phyloP scores from a whole-genome alignment of 2,797 vertebrate species.

The Cuniculus paca region DNA sequence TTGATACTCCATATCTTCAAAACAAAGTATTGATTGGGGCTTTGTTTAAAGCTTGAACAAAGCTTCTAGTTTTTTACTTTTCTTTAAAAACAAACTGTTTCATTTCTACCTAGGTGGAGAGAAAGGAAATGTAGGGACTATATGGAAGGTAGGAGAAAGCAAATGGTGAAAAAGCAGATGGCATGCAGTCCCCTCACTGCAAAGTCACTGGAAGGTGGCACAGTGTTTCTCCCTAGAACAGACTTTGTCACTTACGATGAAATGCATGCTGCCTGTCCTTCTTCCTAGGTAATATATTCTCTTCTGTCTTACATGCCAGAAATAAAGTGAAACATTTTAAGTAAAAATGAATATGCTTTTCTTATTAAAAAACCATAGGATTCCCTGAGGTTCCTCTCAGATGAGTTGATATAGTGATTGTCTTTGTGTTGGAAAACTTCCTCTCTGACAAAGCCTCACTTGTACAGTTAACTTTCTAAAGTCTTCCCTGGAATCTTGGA shows the following conservation, averaged over 20 bases:
- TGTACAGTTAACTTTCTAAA: conserved; percentile 87
- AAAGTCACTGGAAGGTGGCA: neutral
- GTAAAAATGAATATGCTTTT: conserved; percentile 78
- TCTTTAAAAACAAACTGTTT: neutral
- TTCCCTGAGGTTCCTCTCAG: conserved; percentile 75
- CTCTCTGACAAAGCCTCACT: conserved; percentile 81
- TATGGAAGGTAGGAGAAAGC: neutral
- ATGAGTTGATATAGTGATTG: conserved; percentile 78
- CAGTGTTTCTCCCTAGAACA: neutral
- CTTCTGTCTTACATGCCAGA: neutral
- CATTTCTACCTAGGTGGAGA: neutral
- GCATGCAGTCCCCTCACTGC: neutral
- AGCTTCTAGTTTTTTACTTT: neutral
- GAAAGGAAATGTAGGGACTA: neutral
- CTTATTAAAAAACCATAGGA: conserved; percentile 71
- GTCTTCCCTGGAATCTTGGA: conserved; percentile 86
- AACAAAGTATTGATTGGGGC: neutral
- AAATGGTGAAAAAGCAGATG: neutral
- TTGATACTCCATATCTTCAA: neutral
- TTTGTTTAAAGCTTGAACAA: conserved; percentile 27
- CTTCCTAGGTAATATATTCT: conserved; percentile 46
- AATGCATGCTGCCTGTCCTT: neutral
- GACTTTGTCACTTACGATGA: conserved; percentile 45
- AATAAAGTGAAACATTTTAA: conserved; percentile 73
- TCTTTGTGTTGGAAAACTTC: conserved; percentile 83